Evolutionary conservation across 2,888 invertebrate species (phyloP), one percentile per base, ranked within the genome.

Genomic region (Drosophila multiciliata): DNA sequence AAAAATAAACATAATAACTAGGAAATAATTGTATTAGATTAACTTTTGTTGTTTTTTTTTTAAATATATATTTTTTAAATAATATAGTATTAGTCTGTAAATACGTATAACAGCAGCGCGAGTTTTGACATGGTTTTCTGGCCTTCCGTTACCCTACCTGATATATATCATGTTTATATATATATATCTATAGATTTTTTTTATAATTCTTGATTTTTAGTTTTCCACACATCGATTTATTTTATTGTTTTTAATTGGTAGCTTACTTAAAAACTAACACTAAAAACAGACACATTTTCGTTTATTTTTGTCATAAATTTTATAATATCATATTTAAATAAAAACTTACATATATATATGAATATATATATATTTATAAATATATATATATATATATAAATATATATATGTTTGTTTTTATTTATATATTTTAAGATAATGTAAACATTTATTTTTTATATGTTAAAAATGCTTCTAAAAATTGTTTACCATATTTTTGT

Each of bases 221-320:
- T 80, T 78, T 72, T 75, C 78, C 78, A 78, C 82, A 75, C 80
- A 81, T 78, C 54, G 32, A 65, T 32, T 73, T 68, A 71, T 74
- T 12, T 70, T 67, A 66, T 67, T 75, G 63, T 66, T 78, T 62
- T 77, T 84, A 70, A 73, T 82, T 67, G 59, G 62, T 80, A 70
- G 75, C 82, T 89, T 81, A 86, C 74, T 78, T 81, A 87, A 87
- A 81, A 86, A 85, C 91, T 91, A 87, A 86, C 83, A 86, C 91
- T 91, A 91, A 91, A 91, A 91, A 91, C 91, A 92, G 91, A 91
- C 91, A 85, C 80, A 85, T 87, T 76, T 83, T 82, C 76, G 76
- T 81, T 87, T 70, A 78, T 68, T 71, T 64, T 66, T 80, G 76
- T 70, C 74, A 64, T 66, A 32, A 29, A 65, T 38, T 78, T 72